phyloP scores from a whole-genome alignment of 2,888 invertebrate species.

The Corythucha ciliata region DNA sequence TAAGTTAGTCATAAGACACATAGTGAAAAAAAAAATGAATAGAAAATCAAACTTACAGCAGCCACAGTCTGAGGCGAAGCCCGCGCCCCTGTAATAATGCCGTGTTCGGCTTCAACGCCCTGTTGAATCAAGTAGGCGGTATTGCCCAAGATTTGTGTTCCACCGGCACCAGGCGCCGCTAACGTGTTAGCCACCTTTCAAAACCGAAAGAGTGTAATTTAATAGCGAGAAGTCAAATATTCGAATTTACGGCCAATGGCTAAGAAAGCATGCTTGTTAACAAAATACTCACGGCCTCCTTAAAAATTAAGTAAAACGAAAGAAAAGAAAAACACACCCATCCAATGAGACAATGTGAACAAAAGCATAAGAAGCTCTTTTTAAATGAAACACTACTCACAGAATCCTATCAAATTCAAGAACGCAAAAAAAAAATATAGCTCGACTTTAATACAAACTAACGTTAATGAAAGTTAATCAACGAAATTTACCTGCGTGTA shows the following conservation, averaged over 20 bases:
- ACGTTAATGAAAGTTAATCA: neutral
- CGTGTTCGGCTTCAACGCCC: constrained; percentile 54
- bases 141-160: constrained; percentile 34
- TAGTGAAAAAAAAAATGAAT: neutral
- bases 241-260: too few relatives aligned
- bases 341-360: neutral
- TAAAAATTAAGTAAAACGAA: too few relatives aligned
- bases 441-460: too few relatives aligned
- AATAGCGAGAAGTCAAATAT: too few relatives aligned
- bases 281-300: too few relatives aligned
- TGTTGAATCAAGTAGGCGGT: constrained; percentile 58
- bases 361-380: constrained; percentile 1
- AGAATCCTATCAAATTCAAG: too few relatives aligned
- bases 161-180: constrained; percentile 28
- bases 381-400: too few relatives aligned
- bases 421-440: too few relatives aligned
- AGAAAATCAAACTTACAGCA: constrained; percentile 43
- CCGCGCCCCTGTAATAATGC: constrained; percentile 51
- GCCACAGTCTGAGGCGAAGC: constrained; percentile 59
- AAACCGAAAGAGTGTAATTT: too few relatives aligned
- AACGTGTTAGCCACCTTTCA: constrained; percentile 37
- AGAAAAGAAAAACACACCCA: too few relatives aligned
- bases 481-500: constrained; percentile 51
- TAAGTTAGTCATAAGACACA: too few relatives aligned
- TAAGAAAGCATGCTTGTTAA: too few relatives aligned